A percentile compares a stretch with the other conserved stretches of the same genome.
Conservation (phyloP, 37 sponge, comb jelly and placozoan genomes). For the Theonella swinhoei region DNA sequence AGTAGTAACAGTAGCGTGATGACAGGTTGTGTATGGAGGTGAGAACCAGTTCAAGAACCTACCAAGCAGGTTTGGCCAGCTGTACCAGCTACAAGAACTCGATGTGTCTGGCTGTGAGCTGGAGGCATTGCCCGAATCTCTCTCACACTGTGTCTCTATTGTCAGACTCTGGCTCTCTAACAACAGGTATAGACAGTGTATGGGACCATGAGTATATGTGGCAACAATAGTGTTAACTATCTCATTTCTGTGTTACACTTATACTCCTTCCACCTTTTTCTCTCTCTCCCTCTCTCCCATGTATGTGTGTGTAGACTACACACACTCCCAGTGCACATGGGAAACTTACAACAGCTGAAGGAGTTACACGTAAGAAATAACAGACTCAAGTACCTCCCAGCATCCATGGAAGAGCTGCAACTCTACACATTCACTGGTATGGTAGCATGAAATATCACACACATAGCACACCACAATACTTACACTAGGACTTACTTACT, state of each 20-base stretch:
- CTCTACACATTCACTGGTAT: slow-evolving; percentile 79
- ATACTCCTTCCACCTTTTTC: background rate
- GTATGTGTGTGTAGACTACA: slow-evolving; percentile 31
- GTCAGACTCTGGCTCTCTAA: slow-evolving; percentile 71
- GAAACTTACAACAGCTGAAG: slow-evolving; percentile 48
- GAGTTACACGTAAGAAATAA: slow-evolving; percentile 78
- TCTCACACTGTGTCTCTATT: slow-evolving; percentile 52
- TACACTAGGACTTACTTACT: no score
- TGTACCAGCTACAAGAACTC: slow-evolving; percentile 58
- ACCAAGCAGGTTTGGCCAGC: slow-evolving; percentile 56
- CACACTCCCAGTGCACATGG: slow-evolving; percentile 59
- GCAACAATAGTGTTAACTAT: no score
- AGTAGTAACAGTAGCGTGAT: background rate
- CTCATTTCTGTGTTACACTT: no score
- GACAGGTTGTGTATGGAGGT: slow-evolving; percentile 67
- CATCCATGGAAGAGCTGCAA: slow-evolving; percentile 45
- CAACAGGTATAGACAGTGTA: slow-evolving; percentile 50
- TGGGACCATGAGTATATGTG: no score
- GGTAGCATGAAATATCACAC: no score
- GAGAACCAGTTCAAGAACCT: slow-evolving; percentile 64
- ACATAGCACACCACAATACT: no score
- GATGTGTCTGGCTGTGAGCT: slow-evolving; percentile 73
- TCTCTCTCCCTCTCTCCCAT: background rate
- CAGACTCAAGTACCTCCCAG: slow-evolving; percentile 54
- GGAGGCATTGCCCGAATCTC: slow-evolving; percentile 58